Percentiles rank a stretch among this genome's conserved stretches.
Evolutionary conservation across 1,140 invertebrate species (phyloP).

Genomic region (Philotrypesis tridentata): DNA sequence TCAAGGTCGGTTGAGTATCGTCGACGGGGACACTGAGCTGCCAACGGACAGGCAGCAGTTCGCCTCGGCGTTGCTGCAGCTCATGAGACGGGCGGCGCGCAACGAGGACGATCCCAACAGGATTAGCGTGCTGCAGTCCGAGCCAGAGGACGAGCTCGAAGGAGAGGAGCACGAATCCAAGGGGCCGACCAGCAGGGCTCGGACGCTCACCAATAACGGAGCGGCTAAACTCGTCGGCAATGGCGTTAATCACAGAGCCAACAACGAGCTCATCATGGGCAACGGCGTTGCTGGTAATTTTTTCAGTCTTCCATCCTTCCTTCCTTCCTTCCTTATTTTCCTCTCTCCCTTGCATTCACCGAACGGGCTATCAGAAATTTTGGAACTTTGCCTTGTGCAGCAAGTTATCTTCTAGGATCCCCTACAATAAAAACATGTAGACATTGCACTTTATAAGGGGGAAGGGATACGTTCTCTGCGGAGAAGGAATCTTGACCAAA

Average conservation of each 20-base stretch:
- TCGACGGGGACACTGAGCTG: slow-evolving; percentile 87
- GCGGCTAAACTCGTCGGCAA: slow-evolving; percentile 61
- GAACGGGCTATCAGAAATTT: too few species aligned
- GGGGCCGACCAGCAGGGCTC: slow-evolving; percentile 54
- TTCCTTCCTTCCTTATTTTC: too few species aligned
- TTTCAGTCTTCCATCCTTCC: slow-evolving; percentile 16
- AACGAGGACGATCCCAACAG: slow-evolving; percentile 64
- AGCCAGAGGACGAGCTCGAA: slow-evolving; percentile 31
- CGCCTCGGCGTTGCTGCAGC: slow-evolving; percentile 78
- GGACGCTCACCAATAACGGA: slow-evolving; percentile 61
- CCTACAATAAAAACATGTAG: too few species aligned
- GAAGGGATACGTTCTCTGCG: too few species aligned
- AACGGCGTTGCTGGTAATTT: slow-evolving; percentile 42
- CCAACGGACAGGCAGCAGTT: slow-evolving; percentile 84
- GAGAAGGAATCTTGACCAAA: too few species aligned
- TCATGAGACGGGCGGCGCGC: slow-evolving; percentile 74
- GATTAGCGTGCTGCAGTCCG: slow-evolving; percentile 48
- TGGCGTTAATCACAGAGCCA: slow-evolving; percentile 34
- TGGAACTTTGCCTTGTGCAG: too few species aligned
- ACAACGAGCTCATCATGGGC: slow-evolving; percentile 2
- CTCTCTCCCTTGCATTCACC: too few species aligned
- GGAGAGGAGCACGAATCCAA: slow-evolving; percentile 55
- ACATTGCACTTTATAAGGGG: too few species aligned
- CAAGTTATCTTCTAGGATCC: too few species aligned
- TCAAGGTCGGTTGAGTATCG: slow-evolving; percentile 84